Evolutionary conservation across 1,140 invertebrate species (phyloP).

Genomic region (Zaprionus capensis): DNA sequence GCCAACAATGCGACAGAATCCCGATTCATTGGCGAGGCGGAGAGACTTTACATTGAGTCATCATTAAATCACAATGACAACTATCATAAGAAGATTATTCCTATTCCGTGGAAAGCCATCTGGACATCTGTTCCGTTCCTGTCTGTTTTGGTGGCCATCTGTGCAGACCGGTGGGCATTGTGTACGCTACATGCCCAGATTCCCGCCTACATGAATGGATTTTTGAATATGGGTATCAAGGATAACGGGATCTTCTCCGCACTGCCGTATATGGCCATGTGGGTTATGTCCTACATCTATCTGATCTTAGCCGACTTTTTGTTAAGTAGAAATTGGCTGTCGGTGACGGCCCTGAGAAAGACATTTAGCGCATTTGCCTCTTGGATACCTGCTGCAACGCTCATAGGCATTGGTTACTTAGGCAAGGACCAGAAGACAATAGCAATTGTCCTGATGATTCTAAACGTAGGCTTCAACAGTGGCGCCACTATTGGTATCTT

Average conservation of each 20-base stretch:
- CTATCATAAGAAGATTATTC: constrained; percentile 42
- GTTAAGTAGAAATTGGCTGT: too few species aligned
- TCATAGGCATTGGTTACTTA: too few species aligned
- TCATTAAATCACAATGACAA: constrained; percentile 64
- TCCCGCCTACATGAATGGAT: constrained; percentile 92
- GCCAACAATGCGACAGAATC: constrained; percentile 88
- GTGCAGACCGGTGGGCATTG: constrained; percentile 96
- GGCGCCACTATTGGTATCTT: too few species aligned
- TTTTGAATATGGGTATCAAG: constrained; percentile 92
- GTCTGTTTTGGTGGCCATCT: constrained; percentile 89
- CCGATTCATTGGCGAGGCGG: constrained; percentile 86
- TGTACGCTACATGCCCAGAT: constrained; percentile 96
- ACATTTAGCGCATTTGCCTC: too few species aligned
- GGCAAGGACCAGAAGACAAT: too few species aligned
- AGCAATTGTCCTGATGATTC: too few species aligned
- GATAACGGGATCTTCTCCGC: constrained; percentile 89
- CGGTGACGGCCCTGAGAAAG: too few species aligned
- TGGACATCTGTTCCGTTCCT: constrained; percentile 89
- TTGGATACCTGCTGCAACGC: constrained; percentile 75
- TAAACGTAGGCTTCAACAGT: too few species aligned
- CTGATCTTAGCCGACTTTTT: too few species aligned
- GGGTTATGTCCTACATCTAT: too few species aligned
- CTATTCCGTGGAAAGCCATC: too few species aligned
- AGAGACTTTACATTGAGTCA: constrained; percentile 87
- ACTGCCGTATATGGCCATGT: constrained; percentile 86